Base-by-base conservation (phyloP, 2,888 invertebrate genomes). In the Formica aserva region DNA sequence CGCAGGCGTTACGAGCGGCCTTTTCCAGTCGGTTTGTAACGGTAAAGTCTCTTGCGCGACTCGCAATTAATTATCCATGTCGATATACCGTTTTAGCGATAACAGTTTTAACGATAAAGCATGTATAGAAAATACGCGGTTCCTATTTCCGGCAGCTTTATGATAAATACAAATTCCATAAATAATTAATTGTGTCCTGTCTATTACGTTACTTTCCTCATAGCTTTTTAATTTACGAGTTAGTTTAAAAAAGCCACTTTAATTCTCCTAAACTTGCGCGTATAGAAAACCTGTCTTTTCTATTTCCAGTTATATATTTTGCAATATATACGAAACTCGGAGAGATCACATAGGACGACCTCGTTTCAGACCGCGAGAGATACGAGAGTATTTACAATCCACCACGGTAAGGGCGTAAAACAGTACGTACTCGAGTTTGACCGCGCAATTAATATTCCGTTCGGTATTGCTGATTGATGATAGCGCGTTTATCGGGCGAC, bases 401-500 rank as follows among this genome's bases (percentile, higher is more conserved):
- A 76, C 15, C 63, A 26, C 32, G 55, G 38, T 38, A 38, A 67
- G 48, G 26, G 41, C 57, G 72, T 65, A 75, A 75, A 77, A 77
- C 76, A 77, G 35, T 65, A 41, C 72, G 63, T 57, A 38, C 69
- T 88, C 76, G 74, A 86, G 74, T 78, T 84, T 83, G 67, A 74
- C 83, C 72, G 83, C 69, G 75, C 80, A 82, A 89, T 89, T 86
- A 88, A 80, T 85, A 86, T 84, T 89, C 85, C 81, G 84, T 75
- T 66, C 62, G 88, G 81, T 84, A 52, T 83, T 75, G 76, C 80
- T 88, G 87, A 89, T 89, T 85, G 88, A 87, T 88, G 89, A 86
- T 85, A 82, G 75, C 82, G 85, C 85, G 87, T 89, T 88, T 86
- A 89, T 84, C 85, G 82, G 83, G 41, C 78, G 81, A 38, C 75